phyloP scores from a whole-genome alignment of 2,113 vertebrate species.

The Pandion haliaetus region DNA sequence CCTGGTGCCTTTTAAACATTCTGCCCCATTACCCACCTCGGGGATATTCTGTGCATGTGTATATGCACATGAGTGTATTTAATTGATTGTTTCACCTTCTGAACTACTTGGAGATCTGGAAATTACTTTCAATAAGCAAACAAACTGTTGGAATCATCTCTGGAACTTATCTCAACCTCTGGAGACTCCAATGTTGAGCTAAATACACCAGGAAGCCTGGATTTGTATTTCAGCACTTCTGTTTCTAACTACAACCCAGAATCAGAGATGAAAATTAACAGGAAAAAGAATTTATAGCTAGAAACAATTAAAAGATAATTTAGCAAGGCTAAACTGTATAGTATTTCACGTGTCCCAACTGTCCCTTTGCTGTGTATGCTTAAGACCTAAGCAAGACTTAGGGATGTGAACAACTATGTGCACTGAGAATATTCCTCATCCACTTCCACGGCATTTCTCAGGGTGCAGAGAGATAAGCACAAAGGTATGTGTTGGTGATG shows the following conservation, averaged over 20 bases:
- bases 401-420: not conserved
- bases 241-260: not conserved
- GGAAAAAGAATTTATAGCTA: constrained; percentile 2
- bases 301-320: not conserved
- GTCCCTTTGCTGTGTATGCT: not conserved
- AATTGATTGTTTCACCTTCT: constrained; percentile 38
- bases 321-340: not conserved
- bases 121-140: constrained; percentile 19
- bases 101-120: constrained; percentile 14
- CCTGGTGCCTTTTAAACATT: not conserved
- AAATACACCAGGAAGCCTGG: constrained; percentile 22
- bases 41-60: not conserved
- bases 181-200: not conserved
- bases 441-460: not conserved
- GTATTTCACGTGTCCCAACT: not conserved
- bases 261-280: constrained; percentile 22
- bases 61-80: not conserved
- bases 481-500: not conserved
- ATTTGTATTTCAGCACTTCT: constrained; percentile 56
- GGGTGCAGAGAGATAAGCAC: not conserved
- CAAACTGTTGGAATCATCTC: constrained; percentile 16
- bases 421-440: not conserved
- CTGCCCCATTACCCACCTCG: not conserved
- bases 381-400: not conserved
- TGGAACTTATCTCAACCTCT: constrained; percentile 42